phyloP scores from a whole-genome alignment of 2,797 vertebrate species.

The Acestrorhynchus altus region DNA sequence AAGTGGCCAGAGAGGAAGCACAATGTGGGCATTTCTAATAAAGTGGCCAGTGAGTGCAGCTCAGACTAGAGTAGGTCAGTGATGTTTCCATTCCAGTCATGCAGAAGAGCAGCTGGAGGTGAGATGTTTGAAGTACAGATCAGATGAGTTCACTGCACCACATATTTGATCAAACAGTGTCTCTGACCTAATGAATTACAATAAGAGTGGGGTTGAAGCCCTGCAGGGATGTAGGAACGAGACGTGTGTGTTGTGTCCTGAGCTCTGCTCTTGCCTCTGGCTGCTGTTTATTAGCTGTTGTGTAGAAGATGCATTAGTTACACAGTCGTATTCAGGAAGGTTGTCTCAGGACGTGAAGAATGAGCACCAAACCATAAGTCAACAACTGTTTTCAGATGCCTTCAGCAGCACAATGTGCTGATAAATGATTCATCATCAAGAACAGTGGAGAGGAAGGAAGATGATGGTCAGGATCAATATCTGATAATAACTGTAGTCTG shows the following conservation, averaged over 20 bases:
- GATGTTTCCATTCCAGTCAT: too few species aligned
- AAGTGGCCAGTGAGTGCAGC: too few species aligned
- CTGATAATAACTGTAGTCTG: too few species aligned
- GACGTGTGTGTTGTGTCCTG: not conserved
- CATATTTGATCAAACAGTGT: not conserved
- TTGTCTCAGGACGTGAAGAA: not conserved
- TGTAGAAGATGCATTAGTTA: constrained; percentile 1
- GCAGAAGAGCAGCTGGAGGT: not conserved
- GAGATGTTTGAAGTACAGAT: not conserved
- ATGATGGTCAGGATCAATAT: too few species aligned
- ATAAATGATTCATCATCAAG: too few species aligned
- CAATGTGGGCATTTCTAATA: too few species aligned
- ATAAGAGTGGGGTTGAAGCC: not conserved
- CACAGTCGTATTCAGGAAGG: not conserved
- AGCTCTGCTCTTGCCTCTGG: not conserved
- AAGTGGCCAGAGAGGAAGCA: too few species aligned
- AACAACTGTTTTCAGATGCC: not conserved
- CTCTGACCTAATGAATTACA: not conserved
- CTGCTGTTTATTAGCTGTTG: not conserved
- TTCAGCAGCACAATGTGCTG: too few species aligned
- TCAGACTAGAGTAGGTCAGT: too few species aligned
- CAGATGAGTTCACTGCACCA: not conserved
- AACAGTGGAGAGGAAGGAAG: too few species aligned
- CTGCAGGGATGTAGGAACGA: not conserved
- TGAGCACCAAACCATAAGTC: not conserved